Conservation (phyloP, 2,797 vertebrate species). For the Thripadectes ignobilis region DNA sequence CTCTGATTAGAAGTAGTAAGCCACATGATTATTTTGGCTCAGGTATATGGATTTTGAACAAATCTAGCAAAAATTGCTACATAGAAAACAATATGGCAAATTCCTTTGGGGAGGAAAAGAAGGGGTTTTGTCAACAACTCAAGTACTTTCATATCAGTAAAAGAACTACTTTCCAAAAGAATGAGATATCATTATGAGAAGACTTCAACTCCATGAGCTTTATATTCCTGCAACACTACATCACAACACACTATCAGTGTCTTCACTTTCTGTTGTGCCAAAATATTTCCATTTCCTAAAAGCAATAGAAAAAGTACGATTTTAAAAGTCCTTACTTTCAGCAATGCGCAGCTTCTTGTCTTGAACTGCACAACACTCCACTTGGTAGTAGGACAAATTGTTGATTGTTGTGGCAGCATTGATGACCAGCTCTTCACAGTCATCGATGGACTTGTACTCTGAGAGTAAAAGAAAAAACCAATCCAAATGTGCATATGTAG, state of each 20-base stretch:
- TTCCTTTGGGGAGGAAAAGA: not conserved
- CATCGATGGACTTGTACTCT: slow-evolving; percentile 85
- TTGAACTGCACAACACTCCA: slow-evolving; percentile 78
- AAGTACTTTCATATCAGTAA: not conserved
- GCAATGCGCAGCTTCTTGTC: slow-evolving; percentile 79
- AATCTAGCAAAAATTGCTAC: not conserved
- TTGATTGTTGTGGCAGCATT: slow-evolving; percentile 87
- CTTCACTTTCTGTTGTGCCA: not conserved
- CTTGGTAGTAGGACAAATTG: slow-evolving; percentile 93
- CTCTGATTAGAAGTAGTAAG: not conserved
- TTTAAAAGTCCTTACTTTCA: slow-evolving; percentile 80
- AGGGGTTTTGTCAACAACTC: not conserved
- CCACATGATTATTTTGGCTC: not conserved
- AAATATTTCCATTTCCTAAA: not conserved
- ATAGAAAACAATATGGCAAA: not conserved
- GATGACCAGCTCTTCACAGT: slow-evolving; percentile 89
- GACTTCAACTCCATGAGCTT: not conserved
- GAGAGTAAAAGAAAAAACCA: not conserved
- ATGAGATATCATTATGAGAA: not conserved
- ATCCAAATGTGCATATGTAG: not conserved
- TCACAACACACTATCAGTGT: not conserved
- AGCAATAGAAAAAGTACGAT: not conserved
- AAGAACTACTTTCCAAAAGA: not conserved
- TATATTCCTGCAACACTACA: not conserved
- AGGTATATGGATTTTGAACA: not conserved